Evolutionary conservation across 2,113 vertebrate species (phyloP).

Genomic region (Fulica atra): DNA sequence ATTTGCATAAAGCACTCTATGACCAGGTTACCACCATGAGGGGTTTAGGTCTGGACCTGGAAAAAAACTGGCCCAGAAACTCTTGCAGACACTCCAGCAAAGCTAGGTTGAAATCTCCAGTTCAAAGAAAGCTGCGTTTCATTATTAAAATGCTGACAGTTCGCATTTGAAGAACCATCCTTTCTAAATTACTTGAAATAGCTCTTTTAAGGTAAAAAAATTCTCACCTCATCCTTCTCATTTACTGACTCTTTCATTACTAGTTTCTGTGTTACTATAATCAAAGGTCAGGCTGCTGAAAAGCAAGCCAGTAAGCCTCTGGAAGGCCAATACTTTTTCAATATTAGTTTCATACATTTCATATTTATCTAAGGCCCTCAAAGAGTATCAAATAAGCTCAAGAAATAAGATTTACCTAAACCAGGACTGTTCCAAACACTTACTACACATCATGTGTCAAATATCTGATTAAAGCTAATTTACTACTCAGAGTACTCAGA

Average conservation of each 20-base stretch:
- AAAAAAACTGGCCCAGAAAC: not conserved
- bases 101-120: not conserved
- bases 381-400: not conserved
- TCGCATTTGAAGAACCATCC: not conserved
- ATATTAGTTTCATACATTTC: not conserved
- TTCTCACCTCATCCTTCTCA: not conserved
- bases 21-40: not conserved
- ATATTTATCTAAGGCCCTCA: rapidly evolving
- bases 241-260: not conserved
- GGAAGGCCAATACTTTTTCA: not conserved
- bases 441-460: not conserved
- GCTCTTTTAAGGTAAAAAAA: not conserved
- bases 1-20: not conserved
- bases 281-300: not conserved
- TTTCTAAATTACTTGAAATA: not conserved
- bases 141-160: not conserved
- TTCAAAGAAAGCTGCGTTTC: not conserved
- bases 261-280: not conserved
- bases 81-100: not conserved
- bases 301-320: not conserved
- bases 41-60: not conserved
- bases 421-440: not conserved
- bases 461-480: not conserved
- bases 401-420: not conserved
- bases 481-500: not conserved